Evolutionary conservation across 2,888 invertebrate genomes (phyloP).

Genomic region (Conchocele bisecta): DNA sequence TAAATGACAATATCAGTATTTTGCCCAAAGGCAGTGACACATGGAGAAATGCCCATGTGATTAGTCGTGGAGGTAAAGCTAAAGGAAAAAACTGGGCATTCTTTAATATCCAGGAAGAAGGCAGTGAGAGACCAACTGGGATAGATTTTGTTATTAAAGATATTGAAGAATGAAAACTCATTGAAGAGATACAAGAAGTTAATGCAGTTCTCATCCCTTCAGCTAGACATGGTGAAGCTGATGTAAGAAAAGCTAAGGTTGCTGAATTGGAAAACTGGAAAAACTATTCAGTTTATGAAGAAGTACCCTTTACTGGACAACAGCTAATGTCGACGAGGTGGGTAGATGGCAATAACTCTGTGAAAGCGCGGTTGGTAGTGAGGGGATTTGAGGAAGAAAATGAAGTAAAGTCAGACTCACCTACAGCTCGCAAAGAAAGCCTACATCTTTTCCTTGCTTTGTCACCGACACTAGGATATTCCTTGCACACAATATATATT

Average conservation of each 20-base stretch:
- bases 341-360: constrained; percentile 12
- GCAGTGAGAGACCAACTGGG: constrained; percentile 3
- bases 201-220: constrained; percentile 11
- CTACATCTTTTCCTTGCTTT: too few species aligned
- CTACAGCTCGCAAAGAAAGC: too few species aligned
- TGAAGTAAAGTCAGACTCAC: constrained; percentile 35
- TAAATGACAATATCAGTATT: constrained; percentile 21
- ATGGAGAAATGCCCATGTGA: constrained; percentile 29
- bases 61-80: constrained; percentile 36
- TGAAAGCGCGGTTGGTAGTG: constrained; percentile 37
- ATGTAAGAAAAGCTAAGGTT: constrained; percentile 25
- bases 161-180: constrained; percentile 18
- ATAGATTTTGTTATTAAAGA: constrained; percentile 35
- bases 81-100: constrained; percentile 40
- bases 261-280: constrained; percentile 38
- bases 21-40: not conserved
- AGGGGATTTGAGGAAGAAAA: constrained; percentile 34
- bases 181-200: constrained; percentile 6
- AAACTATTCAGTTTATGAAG: constrained; percentile 21
- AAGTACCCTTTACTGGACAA: too few species aligned
- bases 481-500: constrained; percentile 35
- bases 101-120: constrained; percentile 30
- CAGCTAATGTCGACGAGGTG: constrained; percentile 34
- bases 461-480: too few species aligned
- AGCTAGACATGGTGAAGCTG: constrained; percentile 21